phyloP scores from a whole-genome alignment of 1,140 invertebrate genomes.

The Calephelis virginiensis region DNA sequence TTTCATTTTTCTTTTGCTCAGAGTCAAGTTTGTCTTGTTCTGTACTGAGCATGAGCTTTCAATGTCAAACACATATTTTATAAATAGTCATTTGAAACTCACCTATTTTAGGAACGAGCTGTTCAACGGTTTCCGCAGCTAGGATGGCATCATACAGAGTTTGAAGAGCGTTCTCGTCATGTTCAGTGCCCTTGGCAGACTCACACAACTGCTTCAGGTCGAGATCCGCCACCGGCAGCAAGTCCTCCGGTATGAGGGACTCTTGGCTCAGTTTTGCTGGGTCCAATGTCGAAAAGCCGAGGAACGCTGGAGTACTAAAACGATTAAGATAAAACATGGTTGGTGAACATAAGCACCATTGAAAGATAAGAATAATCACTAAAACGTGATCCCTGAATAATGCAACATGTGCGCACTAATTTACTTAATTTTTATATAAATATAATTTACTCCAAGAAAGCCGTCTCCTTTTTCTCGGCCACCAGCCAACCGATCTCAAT shows the following conservation, averaged over 20 bases:
- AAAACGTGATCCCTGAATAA: too few relatives aligned
- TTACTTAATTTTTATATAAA: too few relatives aligned
- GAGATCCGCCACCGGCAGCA: conserved; percentile 44
- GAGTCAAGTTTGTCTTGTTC: too few relatives aligned
- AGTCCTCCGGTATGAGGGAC: conserved; percentile 54
- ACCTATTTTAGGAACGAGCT: conserved; percentile 61
- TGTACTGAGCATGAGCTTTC: too few relatives aligned
- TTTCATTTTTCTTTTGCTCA: too few relatives aligned
- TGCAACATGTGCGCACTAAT: too few relatives aligned
- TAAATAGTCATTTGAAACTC: conserved; percentile 21
- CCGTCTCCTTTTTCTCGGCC: too few relatives aligned
- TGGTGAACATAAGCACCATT: too few relatives aligned
- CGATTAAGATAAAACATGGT: background rate
- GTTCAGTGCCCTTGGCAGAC: conserved; percentile 24
- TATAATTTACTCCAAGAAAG: too few relatives aligned
- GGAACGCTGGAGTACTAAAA: conserved; percentile 55
- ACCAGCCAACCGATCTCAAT: too few relatives aligned
- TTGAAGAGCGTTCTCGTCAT: conserved; percentile 29
- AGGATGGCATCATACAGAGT: conserved; percentile 57
- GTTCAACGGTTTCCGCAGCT: conserved; percentile 43
- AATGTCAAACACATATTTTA: too few relatives aligned
- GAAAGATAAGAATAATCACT: too few relatives aligned
- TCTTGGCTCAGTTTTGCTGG: conserved; percentile 32
- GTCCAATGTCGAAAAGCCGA: conserved; percentile 45
- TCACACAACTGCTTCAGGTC: conserved; percentile 48